Evolutionary conservation across 1,140 invertebrate species (phyloP).

Genomic region (Apocrypta bakeri): DNA sequence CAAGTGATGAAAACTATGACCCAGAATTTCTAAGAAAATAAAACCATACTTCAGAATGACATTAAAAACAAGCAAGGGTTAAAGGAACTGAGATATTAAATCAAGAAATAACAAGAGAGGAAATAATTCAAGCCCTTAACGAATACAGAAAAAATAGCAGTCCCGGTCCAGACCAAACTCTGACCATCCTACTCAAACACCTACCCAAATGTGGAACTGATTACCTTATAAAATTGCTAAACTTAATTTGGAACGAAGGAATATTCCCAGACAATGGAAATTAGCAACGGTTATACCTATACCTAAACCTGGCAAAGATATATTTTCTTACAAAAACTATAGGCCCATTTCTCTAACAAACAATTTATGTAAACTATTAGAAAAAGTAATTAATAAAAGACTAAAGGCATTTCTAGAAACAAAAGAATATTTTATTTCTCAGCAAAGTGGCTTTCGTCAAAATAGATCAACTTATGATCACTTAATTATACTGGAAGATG

Average conservation of each 20-base stretch:
- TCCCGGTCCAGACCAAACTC: conserved; percentile 53
- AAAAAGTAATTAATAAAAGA: conserved; percentile 57
- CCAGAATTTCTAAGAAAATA: conserved; percentile 46
- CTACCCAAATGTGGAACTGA: conserved; percentile 50
- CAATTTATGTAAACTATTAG: conserved; percentile 61
- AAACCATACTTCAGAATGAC: background rate
- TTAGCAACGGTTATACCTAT: conserved; percentile 64
- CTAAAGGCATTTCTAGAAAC: conserved; percentile 50
- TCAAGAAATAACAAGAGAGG: conserved; percentile 3
- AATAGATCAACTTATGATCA: conserved; percentile 56
- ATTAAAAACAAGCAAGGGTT: background rate
- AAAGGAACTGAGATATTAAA: background rate
- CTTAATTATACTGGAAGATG: conserved; percentile 51
- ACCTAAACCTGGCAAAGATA: conserved; percentile 57
- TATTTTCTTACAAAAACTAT: conserved; percentile 29
- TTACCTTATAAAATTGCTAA: conserved; percentile 57
- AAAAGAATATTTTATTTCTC: conserved; percentile 51
- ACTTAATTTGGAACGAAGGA: conserved; percentile 54
- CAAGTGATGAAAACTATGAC: conserved; percentile 49
- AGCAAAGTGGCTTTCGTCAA: conserved; percentile 56
- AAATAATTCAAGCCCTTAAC: conserved; percentile 19
- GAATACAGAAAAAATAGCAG: conserved; percentile 36
- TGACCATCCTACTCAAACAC: conserved; percentile 58
- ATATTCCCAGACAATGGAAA: conserved; percentile 63
- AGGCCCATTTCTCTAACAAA: conserved; percentile 66